Percentiles rank a stretch among this genome's conserved stretches.
These are phyloP conservation scores for Periparus ater DNA, from an alignment of 2,797 vertebrate genomes.

Conservation along the genomic window DNA sequence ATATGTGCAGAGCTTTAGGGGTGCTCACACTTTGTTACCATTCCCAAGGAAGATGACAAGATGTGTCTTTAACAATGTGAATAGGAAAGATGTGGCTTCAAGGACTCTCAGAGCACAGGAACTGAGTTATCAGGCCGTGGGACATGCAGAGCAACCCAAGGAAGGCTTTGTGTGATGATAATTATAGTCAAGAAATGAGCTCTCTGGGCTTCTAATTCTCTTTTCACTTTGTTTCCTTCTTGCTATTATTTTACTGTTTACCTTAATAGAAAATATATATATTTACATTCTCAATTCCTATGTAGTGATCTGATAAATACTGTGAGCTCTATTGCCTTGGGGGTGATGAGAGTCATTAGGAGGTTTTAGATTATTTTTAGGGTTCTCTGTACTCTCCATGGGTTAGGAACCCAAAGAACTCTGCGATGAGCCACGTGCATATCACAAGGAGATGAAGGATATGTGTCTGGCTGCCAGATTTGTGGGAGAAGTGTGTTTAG, in stretches of 20 bases:
- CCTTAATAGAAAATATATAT: not conserved
- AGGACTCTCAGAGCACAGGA: rapidly evolving
- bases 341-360: not conserved
- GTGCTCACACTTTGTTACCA: not conserved
- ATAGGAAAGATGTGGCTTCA: not conserved
- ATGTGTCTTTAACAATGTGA: not conserved
- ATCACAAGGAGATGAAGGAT: not conserved
- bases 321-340: not conserved
- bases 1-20: not conserved
- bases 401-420: not conserved
- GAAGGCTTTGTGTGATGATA: not conserved
- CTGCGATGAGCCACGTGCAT: not conserved
- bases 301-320: not conserved
- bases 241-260: not conserved
- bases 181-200: not conserved
- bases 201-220: not conserved
- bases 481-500: not conserved
- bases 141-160: not conserved
- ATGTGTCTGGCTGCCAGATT: not conserved
- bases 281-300: not conserved
- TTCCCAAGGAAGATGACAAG: not conserved
- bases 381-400: not conserved
- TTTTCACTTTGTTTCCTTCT: not conserved
- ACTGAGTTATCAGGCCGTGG: not conserved
- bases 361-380: not conserved